Base-by-base conservation (phyloP, 2,797 vertebrate genomes). In the Phoeniculus purpureus region DNA sequence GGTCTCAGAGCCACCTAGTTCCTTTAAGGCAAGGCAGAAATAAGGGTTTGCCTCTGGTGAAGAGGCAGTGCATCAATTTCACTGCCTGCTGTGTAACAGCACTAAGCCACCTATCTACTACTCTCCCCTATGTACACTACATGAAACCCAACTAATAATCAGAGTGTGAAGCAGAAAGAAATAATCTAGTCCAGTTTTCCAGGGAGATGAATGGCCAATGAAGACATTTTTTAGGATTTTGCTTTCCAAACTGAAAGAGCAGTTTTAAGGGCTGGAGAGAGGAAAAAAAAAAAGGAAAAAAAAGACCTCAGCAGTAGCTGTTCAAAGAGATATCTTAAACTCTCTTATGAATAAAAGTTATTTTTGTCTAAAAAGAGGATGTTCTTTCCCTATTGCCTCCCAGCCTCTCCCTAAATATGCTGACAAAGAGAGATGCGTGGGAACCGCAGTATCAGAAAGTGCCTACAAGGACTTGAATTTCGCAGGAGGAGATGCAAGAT, bases 321-420 rank as follows among this genome's bases (percentile, higher is more conserved):
- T 94, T 95, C 87, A 94, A 92, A 95, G 76, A 52, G 50, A 4
- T 84, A 85, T 67, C 80, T 91, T 92, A 70, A 93, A 95, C 93
- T 84, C 91, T 95, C 81, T 81, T 70, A 83, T 58, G 87, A 88
- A 90, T 85, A 93, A 52, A 91, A 88, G 81, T 71, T 93, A 94
- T 93, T 95, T 95, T 92, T 90, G 79, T 76, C 81, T 78, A 86
- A 90, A 88, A 89, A 79, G 47, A 89, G 29, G 50, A 73, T 50
- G 51, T 84, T 94, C 79, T 92, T 87, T 51, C 88, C 48, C 75
- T 86, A 25, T 59, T 91, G 79, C 93, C 92, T 94, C 60, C 74
- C 71, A 95, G 93, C 50, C 87, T 91, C 68, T 60, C 90, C 79
- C 73, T 32, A 93, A 45, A 94, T 74, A 82, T 74, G 91, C 93